phyloP scores from a whole-genome alignment of 2,113 vertebrate species.

The Petromus typicus region DNA sequence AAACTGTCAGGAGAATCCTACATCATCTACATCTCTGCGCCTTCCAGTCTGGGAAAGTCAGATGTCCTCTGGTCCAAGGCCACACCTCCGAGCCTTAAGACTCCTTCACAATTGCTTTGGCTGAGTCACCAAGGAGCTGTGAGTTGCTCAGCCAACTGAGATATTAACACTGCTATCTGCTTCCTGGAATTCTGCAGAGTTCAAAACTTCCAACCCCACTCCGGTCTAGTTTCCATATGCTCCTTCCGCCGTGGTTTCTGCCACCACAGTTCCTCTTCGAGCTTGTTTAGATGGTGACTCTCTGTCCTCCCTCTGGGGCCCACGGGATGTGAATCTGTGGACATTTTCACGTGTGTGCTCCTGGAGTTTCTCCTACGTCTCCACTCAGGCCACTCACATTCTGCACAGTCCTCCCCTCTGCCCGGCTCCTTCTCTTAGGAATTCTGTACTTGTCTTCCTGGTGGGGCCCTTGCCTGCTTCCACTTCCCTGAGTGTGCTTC shows the following conservation, averaged over 20 bases:
- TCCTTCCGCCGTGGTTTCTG: too few relatives aligned
- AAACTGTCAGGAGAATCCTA: not conserved
- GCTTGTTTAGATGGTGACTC: too few relatives aligned
- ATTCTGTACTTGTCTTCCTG: not conserved
- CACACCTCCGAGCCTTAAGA: not conserved
- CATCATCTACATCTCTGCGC: not conserved
- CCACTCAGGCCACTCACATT: too few relatives aligned
- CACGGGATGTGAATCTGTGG: not conserved
- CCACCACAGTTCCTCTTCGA: fast-evolving
- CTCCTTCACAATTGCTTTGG: not conserved
- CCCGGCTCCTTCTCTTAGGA: not conserved
- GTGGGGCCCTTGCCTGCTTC: not conserved
- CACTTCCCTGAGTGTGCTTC: fast-evolving
- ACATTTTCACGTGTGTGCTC: not conserved
- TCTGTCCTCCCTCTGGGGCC: not conserved
- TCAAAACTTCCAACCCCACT: not conserved
- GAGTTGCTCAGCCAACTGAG: not conserved
- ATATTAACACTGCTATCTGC: not conserved
- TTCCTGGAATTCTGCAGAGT: not conserved
- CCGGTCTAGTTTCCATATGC: not conserved
- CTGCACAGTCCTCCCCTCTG: too few relatives aligned
- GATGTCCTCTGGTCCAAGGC: not conserved
- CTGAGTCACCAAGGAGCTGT: not conserved
- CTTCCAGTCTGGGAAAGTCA: not conserved
- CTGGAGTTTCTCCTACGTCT: not conserved